phyloP scores from a whole-genome alignment of 1,140 invertebrate genomes.

The Camponotus pennsylvanicus region DNA sequence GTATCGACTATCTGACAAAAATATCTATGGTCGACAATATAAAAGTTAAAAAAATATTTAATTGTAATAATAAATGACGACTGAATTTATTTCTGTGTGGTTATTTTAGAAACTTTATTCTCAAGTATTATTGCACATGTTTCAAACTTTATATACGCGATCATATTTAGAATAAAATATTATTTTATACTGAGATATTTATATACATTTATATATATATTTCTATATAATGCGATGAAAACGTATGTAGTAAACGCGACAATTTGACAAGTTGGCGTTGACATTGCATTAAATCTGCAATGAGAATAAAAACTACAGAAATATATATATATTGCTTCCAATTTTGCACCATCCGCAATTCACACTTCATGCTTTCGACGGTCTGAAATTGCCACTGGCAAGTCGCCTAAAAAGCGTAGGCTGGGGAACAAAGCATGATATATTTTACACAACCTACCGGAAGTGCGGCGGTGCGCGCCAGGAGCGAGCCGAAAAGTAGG shows the following conservation, averaged over 20 bases:
- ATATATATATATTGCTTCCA: conserved; percentile 45
- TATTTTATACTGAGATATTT: neutral
- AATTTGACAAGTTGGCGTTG: neutral
- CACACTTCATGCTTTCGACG: conserved; percentile 16
- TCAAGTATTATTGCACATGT: neutral
- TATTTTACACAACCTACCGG: conserved; percentile 75
- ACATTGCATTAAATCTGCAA: conserved; percentile 42
- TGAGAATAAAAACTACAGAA: conserved; percentile 20
- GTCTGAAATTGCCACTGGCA: conserved; percentile 63
- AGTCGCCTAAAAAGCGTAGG: conserved; percentile 64
- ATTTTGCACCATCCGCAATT: conserved; percentile 39
- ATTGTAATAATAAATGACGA: neutral
- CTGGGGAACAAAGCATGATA: conserved; percentile 71
- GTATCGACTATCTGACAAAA: neutral
- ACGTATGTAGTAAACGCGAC: conserved; percentile 4
- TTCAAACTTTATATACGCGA: neutral
- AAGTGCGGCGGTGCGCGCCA: conserved; percentile 73
- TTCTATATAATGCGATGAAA: neutral
- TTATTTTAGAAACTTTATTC: conserved; percentile 1
- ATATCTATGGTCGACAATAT: neutral
- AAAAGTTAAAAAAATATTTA: conserved; percentile 19
- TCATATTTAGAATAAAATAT: neutral
- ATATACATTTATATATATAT: neutral
- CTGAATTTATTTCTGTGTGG: neutral
- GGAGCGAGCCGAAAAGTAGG: conserved; percentile 56